A percentile compares a stretch with the other conserved stretches of the same genome.
Evolutionary conservation across 2,797 vertebrate genomes (phyloP).

Genomic region (Macrochelys suwanniensis): DNA sequence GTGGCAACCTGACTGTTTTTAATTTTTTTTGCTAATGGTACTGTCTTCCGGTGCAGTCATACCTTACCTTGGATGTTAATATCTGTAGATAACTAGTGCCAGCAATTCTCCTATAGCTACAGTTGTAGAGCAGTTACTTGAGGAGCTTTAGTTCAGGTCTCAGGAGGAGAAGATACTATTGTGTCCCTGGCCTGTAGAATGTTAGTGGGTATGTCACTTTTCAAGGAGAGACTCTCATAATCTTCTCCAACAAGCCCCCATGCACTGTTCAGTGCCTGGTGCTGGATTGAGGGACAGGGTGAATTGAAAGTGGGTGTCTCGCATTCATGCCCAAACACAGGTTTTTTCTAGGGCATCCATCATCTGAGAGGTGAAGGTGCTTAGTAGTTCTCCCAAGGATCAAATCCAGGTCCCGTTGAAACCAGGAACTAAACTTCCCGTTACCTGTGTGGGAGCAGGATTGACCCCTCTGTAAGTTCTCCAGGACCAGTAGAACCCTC

Average conservation of each 20-base stretch:
- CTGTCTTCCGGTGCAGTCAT: slow-evolving; percentile 25
- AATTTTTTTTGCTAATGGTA: slow-evolving; percentile 21
- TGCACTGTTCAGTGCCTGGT: slow-evolving; percentile 54
- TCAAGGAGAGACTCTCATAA: slow-evolving; percentile 57
- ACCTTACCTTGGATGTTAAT: slow-evolving; percentile 25
- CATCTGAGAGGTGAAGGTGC: not conserved
- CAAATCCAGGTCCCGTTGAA: not conserved
- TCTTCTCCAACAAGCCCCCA: slow-evolving; percentile 40
- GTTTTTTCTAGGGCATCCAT: not conserved
- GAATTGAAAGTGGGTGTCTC: not conserved
- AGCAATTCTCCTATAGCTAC: not conserved
- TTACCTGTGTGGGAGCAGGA: not conserved
- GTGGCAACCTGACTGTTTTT: not conserved
- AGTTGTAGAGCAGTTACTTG: slow-evolving; percentile 44
- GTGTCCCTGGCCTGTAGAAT: slow-evolving; percentile 51
- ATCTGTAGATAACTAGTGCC: slow-evolving; percentile 29
- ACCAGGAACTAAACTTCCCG: not conserved
- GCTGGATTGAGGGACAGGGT: slow-evolving; percentile 26
- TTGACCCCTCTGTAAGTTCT: not conserved
- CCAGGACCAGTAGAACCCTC: not conserved
- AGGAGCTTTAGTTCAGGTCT: slow-evolving; percentile 38
- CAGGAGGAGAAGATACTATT: slow-evolving; percentile 50
- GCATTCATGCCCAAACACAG: not conserved
- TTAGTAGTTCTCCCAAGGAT: not conserved
- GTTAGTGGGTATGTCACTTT: slow-evolving; percentile 28